A percentile compares a stretch with the other conserved stretches of the same genome.
phyloP scores from a whole-genome alignment of 2,113 vertebrate genomes.

The Pygoscelis antarcticus region DNA sequence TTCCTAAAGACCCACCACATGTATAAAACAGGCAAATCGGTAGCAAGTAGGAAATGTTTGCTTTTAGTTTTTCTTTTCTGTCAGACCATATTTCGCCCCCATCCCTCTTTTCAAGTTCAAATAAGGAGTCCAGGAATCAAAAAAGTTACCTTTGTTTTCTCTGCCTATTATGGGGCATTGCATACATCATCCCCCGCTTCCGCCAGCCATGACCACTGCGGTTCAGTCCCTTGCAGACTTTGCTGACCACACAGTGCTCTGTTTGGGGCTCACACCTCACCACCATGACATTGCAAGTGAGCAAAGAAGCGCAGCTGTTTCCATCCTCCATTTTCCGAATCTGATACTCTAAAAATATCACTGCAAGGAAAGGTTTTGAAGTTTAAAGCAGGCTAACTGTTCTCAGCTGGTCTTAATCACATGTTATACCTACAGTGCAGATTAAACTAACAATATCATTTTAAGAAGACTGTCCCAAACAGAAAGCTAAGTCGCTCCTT shows the following conservation, averaged over 20 bases:
- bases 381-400: neutral
- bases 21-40: neutral
- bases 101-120: neutral
- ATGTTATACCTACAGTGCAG: neutral
- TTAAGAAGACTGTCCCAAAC: neutral
- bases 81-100: rapidly evolving
- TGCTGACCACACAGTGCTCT: neutral
- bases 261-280: neutral
- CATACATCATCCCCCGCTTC: neutral
- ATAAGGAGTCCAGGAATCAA: neutral
- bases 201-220: neutral
- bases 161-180: rapidly evolving
- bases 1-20: rapidly evolving
- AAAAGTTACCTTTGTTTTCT: neutral
- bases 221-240: neutral
- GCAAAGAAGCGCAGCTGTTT: neutral
- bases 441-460: neutral
- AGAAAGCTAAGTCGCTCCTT: neutral
- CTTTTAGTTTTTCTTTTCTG: neutral
- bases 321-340: neutral
- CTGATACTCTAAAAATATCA: neutral
- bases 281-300: rapidly evolving
- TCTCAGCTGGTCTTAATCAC: neutral
- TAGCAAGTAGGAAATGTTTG: neutral
- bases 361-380: neutral